Evolutionary conservation across 2,888 invertebrate species (phyloP), one percentile per base, ranked within the genome.

Genomic region (Bugula neritina): DNA sequence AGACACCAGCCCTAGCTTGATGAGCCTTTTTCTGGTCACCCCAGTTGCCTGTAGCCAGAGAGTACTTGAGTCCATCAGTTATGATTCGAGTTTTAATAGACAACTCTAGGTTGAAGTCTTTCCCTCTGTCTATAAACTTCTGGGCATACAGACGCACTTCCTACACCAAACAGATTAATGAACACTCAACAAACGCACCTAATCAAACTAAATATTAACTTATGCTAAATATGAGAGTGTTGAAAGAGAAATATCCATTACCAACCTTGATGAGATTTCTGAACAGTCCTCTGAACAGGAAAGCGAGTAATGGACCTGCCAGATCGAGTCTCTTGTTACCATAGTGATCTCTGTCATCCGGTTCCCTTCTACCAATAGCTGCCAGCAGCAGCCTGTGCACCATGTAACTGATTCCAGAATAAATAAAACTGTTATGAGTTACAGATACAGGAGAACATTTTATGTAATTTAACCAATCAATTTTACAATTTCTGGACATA

Each of bases 21-120:
- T 99, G 98, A 72, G 99, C 99, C 84, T 99, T 99, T 85, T 99
- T 99, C 86, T 99, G 99, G 84, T 99, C 99, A 69, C 99, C 99
- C 99, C 99, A 99, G 85, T 99, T 99, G 54, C 99, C 99, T 43
- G 99, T 99, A 77, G 99, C 99, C 78, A 99, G 87, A 0, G 99
- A 99, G 83, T 99, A 99, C 78, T 96, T 89, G 72, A 99, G 86
- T 35, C 99, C 99, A 83, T 99, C 97, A 0, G 99, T 98, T 74
- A 99, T 98, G 72, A 97, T 93, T 83, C 96, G 92, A 0, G 98
- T 97, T 86, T 96, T 97, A 72, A 98, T 95, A 29, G 94, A 93
- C 74, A 95, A 87, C 84, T 99, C 98, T 77, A 99, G 87, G 85
- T 97, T 97, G 83, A 99, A 99, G 84, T 99, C 98, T 86, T 98